These are phyloP conservation scores for Diabrotica virgifera DNA, from an alignment of 1,140 invertebrate genomes.

Conservation along the genomic window DNA sequence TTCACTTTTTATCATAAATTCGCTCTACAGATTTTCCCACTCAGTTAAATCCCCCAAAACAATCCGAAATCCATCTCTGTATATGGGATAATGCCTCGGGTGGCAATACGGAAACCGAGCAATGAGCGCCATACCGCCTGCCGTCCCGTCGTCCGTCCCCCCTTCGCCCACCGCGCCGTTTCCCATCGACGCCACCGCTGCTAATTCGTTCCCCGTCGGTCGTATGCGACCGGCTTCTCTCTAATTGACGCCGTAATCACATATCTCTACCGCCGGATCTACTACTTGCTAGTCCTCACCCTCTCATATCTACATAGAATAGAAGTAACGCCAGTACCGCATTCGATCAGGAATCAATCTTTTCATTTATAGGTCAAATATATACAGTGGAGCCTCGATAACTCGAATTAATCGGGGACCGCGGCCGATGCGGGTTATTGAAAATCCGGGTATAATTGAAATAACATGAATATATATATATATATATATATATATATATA, in stretches of 20 bases:
- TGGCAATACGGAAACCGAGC: slow-evolving; percentile 20
- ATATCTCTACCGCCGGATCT: slow-evolving; percentile 28
- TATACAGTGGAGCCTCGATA: no score
- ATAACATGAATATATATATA: no score
- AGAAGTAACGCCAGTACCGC: neutral
- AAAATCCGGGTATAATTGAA: no score
- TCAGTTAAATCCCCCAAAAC: no score
- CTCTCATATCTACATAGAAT: neutral
- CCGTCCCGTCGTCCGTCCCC: neutral
- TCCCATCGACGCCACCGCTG: slow-evolving; percentile 14
- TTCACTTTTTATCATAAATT: no score
- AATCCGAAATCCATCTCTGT: slow-evolving; percentile 6
- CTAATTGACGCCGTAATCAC: slow-evolving; percentile 33
- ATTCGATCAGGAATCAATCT: no score
- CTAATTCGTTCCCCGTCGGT: slow-evolving; percentile 28
- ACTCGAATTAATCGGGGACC: no score
- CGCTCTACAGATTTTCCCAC: no score
- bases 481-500: no score
- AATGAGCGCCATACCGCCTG: slow-evolving; percentile 8
- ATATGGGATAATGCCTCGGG: slow-evolving; percentile 18
- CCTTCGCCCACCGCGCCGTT: neutral
- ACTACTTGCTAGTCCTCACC: slow-evolving; percentile 9
- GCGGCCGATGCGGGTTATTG: no score
- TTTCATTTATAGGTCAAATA: no score
- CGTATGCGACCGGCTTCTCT: slow-evolving; percentile 22